phyloP scores from a whole-genome alignment of 2,797 vertebrate species.

The Halcyon smyrnensis region DNA sequence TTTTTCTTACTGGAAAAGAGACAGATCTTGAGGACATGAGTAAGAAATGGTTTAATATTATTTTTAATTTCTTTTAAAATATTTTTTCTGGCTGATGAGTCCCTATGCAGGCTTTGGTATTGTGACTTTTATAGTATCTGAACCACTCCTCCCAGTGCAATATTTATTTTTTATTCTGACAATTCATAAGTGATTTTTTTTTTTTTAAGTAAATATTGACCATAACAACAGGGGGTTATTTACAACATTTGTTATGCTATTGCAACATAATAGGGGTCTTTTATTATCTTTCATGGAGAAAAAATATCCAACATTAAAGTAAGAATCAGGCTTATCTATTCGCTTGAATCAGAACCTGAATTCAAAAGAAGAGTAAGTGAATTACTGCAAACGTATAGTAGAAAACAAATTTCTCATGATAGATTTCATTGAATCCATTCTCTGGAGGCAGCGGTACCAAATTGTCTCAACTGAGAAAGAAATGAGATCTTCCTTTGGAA shows the following conservation, averaged over 20 bases:
- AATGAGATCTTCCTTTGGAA: background rate
- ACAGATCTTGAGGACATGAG: background rate
- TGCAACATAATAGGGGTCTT: rapidly evolving
- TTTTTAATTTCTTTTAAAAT: background rate
- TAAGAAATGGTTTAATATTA: background rate
- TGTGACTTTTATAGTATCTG: background rate
- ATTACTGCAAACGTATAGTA: background rate
- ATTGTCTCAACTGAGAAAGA: background rate
- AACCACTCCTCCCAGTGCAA: background rate
- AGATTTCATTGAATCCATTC: background rate
- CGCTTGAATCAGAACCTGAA: background rate
- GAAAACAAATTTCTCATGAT: background rate
- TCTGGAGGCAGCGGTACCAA: background rate
- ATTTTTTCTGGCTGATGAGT: background rate
- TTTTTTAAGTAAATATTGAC: background rate
- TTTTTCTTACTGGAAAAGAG: background rate
- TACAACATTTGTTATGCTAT: too few relatives aligned
- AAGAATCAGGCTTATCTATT: background rate
- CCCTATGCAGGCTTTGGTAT: background rate
- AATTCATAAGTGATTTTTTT: background rate
- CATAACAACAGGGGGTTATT: too few relatives aligned
- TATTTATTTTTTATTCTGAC: background rate
- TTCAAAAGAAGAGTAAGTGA: background rate
- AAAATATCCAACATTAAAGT: background rate
- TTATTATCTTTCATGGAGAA: background rate